Evolutionary conservation across 2,797 vertebrate genomes (phyloP).

Genomic region (Cyclopterus lumpus): DNA sequence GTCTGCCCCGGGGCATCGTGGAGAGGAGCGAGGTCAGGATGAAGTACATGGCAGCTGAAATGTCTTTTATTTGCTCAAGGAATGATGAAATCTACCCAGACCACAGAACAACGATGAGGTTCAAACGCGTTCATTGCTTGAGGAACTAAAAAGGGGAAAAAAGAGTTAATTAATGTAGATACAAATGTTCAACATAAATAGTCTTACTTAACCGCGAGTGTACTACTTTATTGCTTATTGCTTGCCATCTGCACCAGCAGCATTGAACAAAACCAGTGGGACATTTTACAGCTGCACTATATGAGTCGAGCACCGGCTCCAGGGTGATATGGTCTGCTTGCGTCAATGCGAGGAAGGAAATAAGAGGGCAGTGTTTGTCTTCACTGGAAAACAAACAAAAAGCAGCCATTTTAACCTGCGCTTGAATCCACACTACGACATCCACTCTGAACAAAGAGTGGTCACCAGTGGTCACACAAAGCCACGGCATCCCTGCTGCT

Average conservation of each 20-base stretch:
- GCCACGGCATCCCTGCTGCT: constrained; percentile 36
- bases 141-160: background rate
- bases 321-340: constrained; percentile 29
- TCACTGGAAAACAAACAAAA: constrained; percentile 80
- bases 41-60: constrained; percentile 20
- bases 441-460: constrained; percentile 56
- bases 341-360: constrained; percentile 50
- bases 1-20: constrained; percentile 40
- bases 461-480: too few relatives aligned
- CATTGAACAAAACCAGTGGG: background rate
- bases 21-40: constrained; percentile 28
- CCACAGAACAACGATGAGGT: background rate
- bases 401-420: constrained; percentile 62
- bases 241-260: background rate
- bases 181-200: background rate
- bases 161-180: background rate
- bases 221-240: background rate
- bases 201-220: background rate
- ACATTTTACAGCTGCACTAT: constrained; percentile 23
- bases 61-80: constrained; percentile 9
- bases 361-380: constrained; percentile 51
- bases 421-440: constrained; percentile 62
- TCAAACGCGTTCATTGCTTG: background rate
- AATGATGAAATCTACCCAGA: constrained; percentile 1
- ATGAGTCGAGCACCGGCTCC: constrained; percentile 24